A percentile compares a stretch with the other conserved stretches of the same genome.
phyloP scores from a whole-genome alignment of 1,140 invertebrate genomes.

The Nephila pilipes region DNA sequence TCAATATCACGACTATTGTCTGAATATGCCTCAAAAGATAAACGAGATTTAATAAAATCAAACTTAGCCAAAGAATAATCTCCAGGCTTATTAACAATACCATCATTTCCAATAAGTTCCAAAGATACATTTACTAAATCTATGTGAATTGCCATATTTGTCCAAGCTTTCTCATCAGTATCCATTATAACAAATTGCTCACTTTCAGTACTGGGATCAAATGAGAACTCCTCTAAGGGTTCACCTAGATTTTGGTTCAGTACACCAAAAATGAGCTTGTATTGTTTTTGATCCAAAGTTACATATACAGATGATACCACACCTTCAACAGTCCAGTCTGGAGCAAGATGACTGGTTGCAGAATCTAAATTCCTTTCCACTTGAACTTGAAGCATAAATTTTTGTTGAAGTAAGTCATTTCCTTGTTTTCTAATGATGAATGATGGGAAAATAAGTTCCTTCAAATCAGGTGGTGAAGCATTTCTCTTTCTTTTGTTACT shows the following conservation, averaged over 20 bases:
- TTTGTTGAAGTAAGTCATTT: constrained; percentile 87
- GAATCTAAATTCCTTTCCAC: constrained; percentile 92
- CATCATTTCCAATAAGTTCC: constrained; percentile 83
- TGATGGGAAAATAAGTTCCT: constrained; percentile 66
- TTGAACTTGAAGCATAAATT: constrained; percentile 89
- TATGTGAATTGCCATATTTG: constrained; percentile 89
- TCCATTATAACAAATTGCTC: constrained; percentile 79
- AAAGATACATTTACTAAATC: constrained; percentile 94
- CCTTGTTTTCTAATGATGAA: constrained; percentile 68
- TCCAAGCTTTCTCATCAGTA: constrained; percentile 84
- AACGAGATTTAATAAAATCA: constrained; percentile 94
- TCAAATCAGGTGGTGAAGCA: neutral
- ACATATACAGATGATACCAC: constrained; percentile 92
- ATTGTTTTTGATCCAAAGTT: constrained; percentile 91
- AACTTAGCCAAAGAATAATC: constrained; percentile 88
- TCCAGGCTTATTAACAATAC: constrained; percentile 80
- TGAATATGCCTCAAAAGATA: constrained; percentile 91
- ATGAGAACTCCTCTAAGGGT: constrained; percentile 86
- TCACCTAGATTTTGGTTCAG: constrained; percentile 96
- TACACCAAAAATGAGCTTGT: constrained; percentile 92
- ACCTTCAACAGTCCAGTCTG: constrained; percentile 93
- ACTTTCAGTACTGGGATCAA: constrained; percentile 54
- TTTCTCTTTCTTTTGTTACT: neutral
- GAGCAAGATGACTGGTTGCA: constrained; percentile 86
- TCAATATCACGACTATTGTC: constrained; percentile 95